phyloP scores from a whole-genome alignment of 2,888 invertebrate genomes.

The Nephrotoma guestfalica region DNA sequence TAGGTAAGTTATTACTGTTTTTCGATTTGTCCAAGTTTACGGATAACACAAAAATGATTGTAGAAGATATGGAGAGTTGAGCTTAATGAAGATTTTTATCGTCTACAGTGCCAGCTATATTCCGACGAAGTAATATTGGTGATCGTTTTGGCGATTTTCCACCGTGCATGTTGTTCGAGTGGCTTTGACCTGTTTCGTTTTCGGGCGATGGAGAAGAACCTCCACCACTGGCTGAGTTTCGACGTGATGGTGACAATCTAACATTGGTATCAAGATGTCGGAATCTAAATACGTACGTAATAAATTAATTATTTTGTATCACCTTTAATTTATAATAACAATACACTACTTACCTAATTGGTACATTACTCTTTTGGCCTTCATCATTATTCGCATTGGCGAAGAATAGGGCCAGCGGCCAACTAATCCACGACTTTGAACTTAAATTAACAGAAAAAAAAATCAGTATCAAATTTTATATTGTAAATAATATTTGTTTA shows the following conservation, averaged over 20 bases:
- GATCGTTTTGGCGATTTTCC: slow-evolving; percentile 36
- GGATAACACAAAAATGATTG: neutral
- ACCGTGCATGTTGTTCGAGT: slow-evolving; percentile 14
- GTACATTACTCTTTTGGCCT: slow-evolving; percentile 51
- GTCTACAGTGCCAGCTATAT: neutral
- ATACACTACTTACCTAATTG: slow-evolving; percentile 47
- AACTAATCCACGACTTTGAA: slow-evolving; percentile 73
- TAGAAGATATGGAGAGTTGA: neutral
- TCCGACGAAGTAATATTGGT: slow-evolving; percentile 27
- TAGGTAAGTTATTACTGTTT: neutral
- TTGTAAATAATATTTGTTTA: slow-evolving; percentile 12
- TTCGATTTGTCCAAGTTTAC: neutral
- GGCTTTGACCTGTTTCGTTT: slow-evolving; percentile 32
- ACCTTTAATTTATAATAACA: slow-evolving; percentile 5
- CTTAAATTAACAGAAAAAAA: slow-evolving; percentile 23
- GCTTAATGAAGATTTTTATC: neutral
- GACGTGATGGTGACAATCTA: slow-evolving; percentile 47
- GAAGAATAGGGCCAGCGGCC: slow-evolving; percentile 81
- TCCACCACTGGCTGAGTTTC: slow-evolving; percentile 44
- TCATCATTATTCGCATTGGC: slow-evolving; percentile 56
- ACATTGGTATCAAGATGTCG: slow-evolving; percentile 79
- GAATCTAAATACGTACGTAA: slow-evolving; percentile 41
- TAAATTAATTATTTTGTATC: neutral
- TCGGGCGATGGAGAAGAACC: slow-evolving; percentile 57
- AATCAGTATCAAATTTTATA: neutral